phyloP scores from a whole-genome alignment of 2,888 invertebrate species.

The Polydrusus cervinus region DNA sequence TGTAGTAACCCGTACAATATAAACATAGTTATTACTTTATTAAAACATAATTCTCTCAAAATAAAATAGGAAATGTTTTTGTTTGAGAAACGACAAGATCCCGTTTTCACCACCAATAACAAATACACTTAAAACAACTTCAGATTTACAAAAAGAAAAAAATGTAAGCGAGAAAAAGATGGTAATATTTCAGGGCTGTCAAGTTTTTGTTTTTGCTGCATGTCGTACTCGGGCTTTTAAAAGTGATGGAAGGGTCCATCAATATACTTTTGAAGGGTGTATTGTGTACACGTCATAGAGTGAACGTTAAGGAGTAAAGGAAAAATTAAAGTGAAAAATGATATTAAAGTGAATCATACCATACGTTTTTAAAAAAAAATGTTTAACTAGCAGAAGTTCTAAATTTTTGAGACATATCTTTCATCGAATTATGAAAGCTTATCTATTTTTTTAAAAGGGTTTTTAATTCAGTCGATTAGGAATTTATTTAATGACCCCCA shows the following conservation, averaged over 20 bases:
- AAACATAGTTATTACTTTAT: no score
- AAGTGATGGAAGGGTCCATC: conserved; percentile 24
- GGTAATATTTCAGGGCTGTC: conserved; percentile 21
- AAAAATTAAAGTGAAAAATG: conserved; percentile 20
- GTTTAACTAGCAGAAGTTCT: no score
- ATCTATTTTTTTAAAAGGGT: no score
- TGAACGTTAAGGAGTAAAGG: conserved; percentile 12
- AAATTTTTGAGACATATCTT: no score
- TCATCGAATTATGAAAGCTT: no score
- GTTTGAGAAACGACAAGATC: no score
- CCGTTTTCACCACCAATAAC: not conserved
- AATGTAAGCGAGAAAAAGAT: conserved; percentile 9
- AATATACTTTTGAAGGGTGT: conserved; percentile 25
- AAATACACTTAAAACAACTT: conserved; percentile 1
- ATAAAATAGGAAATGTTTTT: no score
- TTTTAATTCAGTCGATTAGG: no score
- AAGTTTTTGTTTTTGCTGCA: conserved; percentile 26
- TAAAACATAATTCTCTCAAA: no score
- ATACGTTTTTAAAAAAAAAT: not conserved
- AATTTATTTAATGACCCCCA: no score
- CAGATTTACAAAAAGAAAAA: not conserved
- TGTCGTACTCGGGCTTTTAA: conserved; percentile 21
- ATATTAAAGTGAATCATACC: not conserved
- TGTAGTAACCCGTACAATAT: no score
- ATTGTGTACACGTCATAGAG: conserved; percentile 22